Evolutionary conservation across 2,797 vertebrate genomes (phyloP), one percentile per base, ranked within the genome.

Genomic region (Falco naumanni): DNA sequence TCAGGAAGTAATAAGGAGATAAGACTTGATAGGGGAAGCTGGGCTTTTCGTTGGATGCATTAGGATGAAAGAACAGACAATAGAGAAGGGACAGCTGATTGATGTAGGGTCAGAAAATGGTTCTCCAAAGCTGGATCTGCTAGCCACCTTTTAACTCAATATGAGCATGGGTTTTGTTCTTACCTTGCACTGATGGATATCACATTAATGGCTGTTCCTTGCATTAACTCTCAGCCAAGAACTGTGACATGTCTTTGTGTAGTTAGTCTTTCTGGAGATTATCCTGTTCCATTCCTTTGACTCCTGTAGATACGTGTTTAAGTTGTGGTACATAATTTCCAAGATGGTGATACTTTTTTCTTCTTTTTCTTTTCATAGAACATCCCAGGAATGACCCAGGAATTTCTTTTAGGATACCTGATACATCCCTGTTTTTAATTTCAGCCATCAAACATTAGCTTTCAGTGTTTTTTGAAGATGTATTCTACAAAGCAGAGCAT

Each of bases 81-180:
- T 2, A 64, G 8, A 85, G 19, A 89, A 75, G 37, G 39, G 12
- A 84, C 28, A 76, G 17, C 11, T 78, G 47, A 45, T 28, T 69
- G 47, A 60, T 70, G 13, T 60, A 29, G 7, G 31, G n/a, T 66
- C 18, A 77, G 82, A 80, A 93, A 70, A 81, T 21, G 2, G 5
- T 41, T 90, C 19, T 87, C 56, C 70, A 82, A 74, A 87, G 28
- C 12, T 81, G 43, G 33, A 69, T 71, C 20, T 81, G 39, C 22
- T n/a, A 69, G 34, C 9, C 39, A 48, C 4, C 6, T 79, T 93
- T 76, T 79, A 70, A 33, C 6, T 89, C 59, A 82, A 54, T 64
- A 37, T 21, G 18, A 78, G 4, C 33, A 51, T 11, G 15, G 0
- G 0, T 1, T 37, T 84, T 82, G 63, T 53, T 6, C 18, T 51